phyloP scores from a whole-genome alignment of 2,113 vertebrate genomes.

The Fregata magnificens region DNA sequence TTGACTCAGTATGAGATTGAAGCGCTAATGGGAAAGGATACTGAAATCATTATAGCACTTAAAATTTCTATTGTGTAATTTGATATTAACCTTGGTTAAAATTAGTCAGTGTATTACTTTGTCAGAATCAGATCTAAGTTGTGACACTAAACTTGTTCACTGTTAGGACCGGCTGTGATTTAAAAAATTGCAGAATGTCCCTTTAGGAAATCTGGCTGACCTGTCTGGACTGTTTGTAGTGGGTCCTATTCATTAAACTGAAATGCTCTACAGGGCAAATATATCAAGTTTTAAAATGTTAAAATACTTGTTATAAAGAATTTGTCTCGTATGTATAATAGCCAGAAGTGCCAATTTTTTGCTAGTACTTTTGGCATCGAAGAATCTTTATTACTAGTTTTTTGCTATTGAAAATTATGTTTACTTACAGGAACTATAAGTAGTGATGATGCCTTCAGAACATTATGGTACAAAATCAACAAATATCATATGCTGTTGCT shows the following conservation, averaged over 20 bases:
- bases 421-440: conserved; percentile 61
- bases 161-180: conserved; percentile 53
- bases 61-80: conserved; percentile 43
- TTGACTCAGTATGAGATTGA: background rate
- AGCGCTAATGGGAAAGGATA: conserved; percentile 23
- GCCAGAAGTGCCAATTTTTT: conserved; percentile 71
- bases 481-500: conserved; percentile 51
- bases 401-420: conserved; percentile 66
- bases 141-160: conserved; percentile 44
- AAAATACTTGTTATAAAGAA: conserved; percentile 43
- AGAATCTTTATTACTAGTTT: conserved; percentile 62
- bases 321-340: conserved; percentile 51
- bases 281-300: conserved; percentile 55
- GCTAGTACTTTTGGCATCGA: conserved; percentile 54
- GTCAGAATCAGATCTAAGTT: conserved; percentile 41
- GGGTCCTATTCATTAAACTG: conserved; percentile 40
- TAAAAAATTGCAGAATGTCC: conserved; percentile 9
- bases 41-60: conserved; percentile 48
- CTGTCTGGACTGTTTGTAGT: conserved; percentile 9
- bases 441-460: conserved; percentile 62
- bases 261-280: conserved; percentile 56
- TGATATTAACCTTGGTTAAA: conserved; percentile 41
- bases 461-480: conserved; percentile 59
- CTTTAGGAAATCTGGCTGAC: conserved; percentile 36
- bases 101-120: conserved; percentile 1